Conservation (phyloP, 2,888 invertebrate species). For the Amiota mariae region DNA sequence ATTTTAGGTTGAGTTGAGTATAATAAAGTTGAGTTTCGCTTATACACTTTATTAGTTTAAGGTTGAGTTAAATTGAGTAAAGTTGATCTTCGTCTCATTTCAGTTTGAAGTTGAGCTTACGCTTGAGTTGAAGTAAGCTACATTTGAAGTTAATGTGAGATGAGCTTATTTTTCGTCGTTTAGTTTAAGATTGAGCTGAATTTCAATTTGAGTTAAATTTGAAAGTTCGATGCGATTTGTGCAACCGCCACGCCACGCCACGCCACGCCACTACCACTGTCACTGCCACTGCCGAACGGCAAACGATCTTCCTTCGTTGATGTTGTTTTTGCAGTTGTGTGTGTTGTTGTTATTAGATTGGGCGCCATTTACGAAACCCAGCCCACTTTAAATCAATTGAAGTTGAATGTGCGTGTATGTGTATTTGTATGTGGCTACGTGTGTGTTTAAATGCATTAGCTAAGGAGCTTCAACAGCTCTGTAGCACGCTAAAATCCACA, state of each 20-base stretch:
- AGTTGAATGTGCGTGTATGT: slow-evolving; percentile 31
- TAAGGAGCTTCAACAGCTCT: not conserved
- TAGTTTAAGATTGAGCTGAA: not conserved
- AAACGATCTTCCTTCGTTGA: slow-evolving; percentile 40
- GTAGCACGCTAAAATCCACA: not conserved
- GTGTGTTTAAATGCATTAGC: slow-evolving; percentile 14
- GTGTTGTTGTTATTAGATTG: slow-evolving; percentile 25
- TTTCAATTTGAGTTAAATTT: not conserved
- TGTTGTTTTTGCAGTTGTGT: slow-evolving; percentile 29
- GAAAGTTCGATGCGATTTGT: slow-evolving; percentile 17
- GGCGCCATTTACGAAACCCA: slow-evolving; percentile 44
- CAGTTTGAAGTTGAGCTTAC: no score
- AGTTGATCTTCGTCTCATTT: not conserved
- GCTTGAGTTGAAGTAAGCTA: not conserved
- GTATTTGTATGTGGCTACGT: slow-evolving; percentile 24
- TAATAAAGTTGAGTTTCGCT: not conserved
- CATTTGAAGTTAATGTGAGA: not conserved
- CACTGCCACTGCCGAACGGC: slow-evolving; percentile 26
- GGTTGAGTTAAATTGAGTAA: not conserved
- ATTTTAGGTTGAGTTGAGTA: not conserved
- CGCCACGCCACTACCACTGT: no score
- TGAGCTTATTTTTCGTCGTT: no score
- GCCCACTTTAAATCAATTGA: slow-evolving; percentile 49
- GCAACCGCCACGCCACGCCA: no score
- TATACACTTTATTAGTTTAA: not conserved